Base-by-base conservation (phyloP, 2,888 invertebrate genomes). In the Campoletis raptor region DNA sequence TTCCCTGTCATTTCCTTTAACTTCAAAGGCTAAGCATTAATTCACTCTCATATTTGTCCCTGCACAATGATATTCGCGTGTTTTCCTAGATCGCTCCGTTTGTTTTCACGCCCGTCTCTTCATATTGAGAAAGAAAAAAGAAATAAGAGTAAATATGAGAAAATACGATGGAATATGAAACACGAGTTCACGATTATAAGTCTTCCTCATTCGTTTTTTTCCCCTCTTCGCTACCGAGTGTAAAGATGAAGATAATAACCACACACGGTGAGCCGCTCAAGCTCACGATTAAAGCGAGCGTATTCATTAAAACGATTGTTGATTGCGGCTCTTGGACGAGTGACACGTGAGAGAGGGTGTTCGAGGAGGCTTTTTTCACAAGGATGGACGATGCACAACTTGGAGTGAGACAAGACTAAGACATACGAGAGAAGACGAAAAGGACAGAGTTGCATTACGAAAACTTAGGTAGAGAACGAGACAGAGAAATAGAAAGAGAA, bases 291-390 rank as follows among this genome's bases (percentile, higher is more conserved):
- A 76, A 76, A 76, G 45, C 76, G 45, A 77, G 86, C 85, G 91
- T 89, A 91, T 92, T 92, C 91, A 90, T 92, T 92, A 91, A 91
- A 90, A 90, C 86, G 89, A 91, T 92, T 91, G 90, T 91, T 93
- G 92, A 93, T 93, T 91, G 91, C 89, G 86, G 88, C 89, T 87
- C 89, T 67, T 69, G 83, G 67, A 64, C 83, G 90, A 91, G 90
- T 92, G 93, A 92, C 91, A 91, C 87, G 90, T 85, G 88, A 89
- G 87, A 87, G 86, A 74, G 87, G 84, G 81, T 57, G 57, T 64
- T 42, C 69, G 72, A 81, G 79, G 81, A 80, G 87, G 72, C 67
- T 77, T 81, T 81, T 73, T 82, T 85, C 79, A 52, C 79, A 45
- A 81, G 66, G 54, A 78, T 48, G 67, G 48, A 69, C 81, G 45